Percentiles rank a stretch among this genome's conserved stretches.
Conservation (phyloP, 2,888 invertebrate genomes). For the Platyscelio sp. region DNA sequence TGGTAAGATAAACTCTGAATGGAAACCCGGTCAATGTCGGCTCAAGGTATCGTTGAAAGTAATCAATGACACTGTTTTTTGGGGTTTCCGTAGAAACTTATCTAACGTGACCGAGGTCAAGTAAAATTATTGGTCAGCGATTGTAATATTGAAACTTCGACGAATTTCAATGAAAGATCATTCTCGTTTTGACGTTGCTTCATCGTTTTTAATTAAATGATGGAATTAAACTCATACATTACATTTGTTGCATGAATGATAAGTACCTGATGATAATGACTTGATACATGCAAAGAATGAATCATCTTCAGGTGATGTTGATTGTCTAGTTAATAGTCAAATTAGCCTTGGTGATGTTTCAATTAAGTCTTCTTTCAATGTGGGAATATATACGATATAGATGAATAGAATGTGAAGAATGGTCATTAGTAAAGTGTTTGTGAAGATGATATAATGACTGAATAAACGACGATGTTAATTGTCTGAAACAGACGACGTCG, state of each 20-base stretch:
- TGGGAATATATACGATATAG: neutral
- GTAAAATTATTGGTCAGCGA: neutral
- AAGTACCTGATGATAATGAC: too few species aligned
- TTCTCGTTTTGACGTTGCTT: too few species aligned
- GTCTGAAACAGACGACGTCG: neutral
- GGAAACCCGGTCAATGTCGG: conserved; percentile 59
- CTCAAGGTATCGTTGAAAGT: conserved; percentile 46
- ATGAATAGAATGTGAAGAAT: neutral
- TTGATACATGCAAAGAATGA: neutral
- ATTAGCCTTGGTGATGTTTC: conserved; percentile 30
- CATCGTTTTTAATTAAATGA: too few species aligned
- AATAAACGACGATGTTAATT: conserved; percentile 34
- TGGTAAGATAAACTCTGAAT: conserved; percentile 32
- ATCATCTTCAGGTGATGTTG: conserved; percentile 22
- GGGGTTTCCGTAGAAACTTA: conserved; percentile 36
- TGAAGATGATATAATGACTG: conserved; percentile 28
- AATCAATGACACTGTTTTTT: conserved; percentile 50
- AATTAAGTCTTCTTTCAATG: conserved; percentile 10
- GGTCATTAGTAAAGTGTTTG: conserved; percentile 10
- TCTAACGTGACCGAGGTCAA: conserved; percentile 19
- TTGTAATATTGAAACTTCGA: too few species aligned
- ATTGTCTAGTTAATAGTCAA: conserved; percentile 19
- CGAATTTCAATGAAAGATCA: neutral
- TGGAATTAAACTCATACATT: too few species aligned
- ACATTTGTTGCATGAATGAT: neutral